Percentiles rank a stretch among this genome's conserved stretches.
phyloP scores from a whole-genome alignment of 2,797 vertebrate species.

The Euthynnus affinis region DNA sequence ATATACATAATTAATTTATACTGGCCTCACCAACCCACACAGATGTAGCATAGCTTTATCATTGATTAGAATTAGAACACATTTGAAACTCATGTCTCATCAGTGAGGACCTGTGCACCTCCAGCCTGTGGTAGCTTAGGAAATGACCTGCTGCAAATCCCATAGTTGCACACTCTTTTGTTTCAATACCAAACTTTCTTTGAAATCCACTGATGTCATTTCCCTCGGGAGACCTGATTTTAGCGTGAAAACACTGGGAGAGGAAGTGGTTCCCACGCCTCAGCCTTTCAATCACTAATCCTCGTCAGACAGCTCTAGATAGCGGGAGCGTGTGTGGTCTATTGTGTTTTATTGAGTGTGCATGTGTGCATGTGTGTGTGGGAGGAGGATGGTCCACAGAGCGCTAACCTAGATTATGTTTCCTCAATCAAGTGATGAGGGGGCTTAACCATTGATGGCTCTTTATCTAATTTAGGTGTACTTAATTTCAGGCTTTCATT shows the following conservation, averaged over 20 bases:
- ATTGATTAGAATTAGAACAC: slow-evolving; percentile 33
- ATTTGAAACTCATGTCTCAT: slow-evolving; percentile 31
- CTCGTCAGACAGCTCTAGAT: slow-evolving; percentile 61
- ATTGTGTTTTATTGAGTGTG: slow-evolving; percentile 8
- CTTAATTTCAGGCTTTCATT: slow-evolving; percentile 45
- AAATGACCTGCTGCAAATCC: slow-evolving; percentile 37
- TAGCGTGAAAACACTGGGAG: slow-evolving; percentile 44
- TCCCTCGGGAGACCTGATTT: slow-evolving; percentile 67
- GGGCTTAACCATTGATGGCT: slow-evolving; percentile 59
- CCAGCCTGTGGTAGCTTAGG: not conserved
- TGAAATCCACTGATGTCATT: slow-evolving; percentile 71
- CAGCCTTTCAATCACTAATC: slow-evolving; percentile 75
- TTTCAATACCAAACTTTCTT: slow-evolving; percentile 50
- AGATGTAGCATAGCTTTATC: not conserved
- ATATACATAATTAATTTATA: not conserved
- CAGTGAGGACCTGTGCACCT: slow-evolving; percentile 18
- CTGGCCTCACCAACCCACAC: slow-evolving; percentile 2
- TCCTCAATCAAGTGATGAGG: slow-evolving; percentile 66
- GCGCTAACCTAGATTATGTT: slow-evolving; percentile 66
- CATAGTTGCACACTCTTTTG: slow-evolving; percentile 29
- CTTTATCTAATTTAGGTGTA: slow-evolving; percentile 59
- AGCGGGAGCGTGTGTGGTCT: slow-evolving; percentile 38
- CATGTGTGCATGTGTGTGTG: slow-evolving; percentile 32
- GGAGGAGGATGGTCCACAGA: slow-evolving; percentile 59
- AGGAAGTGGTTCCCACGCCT: slow-evolving; percentile 78